Conservation (phyloP, 2,888 invertebrate genomes). For the Zootermopsis nevadensis region DNA sequence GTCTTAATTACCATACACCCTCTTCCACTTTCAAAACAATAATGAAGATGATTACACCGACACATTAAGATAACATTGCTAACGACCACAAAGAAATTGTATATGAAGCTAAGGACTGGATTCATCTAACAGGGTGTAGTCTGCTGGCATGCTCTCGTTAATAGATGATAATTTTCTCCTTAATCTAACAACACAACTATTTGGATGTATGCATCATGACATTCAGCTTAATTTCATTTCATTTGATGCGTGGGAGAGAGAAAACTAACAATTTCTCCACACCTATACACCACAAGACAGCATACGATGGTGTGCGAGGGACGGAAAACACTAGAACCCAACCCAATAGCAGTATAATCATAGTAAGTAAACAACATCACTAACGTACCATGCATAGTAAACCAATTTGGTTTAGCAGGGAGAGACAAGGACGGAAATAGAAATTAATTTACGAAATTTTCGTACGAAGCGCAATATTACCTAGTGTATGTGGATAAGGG, state of each 20-base stretch:
- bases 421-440: conserved; percentile 8
- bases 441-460: conserved; percentile 35
- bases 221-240: conserved; percentile 38
- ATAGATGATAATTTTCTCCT: too few species aligned
- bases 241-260: conserved; percentile 31
- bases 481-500: neutral
- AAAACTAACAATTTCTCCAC: conserved; percentile 15
- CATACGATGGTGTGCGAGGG: neutral
- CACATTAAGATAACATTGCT: too few species aligned
- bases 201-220: conserved; percentile 25
- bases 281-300: neutral
- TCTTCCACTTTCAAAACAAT: too few species aligned
- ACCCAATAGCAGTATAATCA: conserved; percentile 4
- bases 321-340: neutral
- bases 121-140: too few species aligned
- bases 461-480: neutral
- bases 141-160: too few species aligned
- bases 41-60: too few species aligned
- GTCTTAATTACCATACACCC: too few species aligned
- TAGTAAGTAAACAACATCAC: conserved; percentile 35
- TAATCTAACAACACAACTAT: conserved; percentile 7
- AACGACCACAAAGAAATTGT: too few species aligned
- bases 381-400: conserved; percentile 35
- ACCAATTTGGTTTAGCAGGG: conserved; percentile 33
- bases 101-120: too few species aligned